Base-by-base conservation (phyloP, 2,113 vertebrate genomes). In the Hoplias malabaricus region DNA sequence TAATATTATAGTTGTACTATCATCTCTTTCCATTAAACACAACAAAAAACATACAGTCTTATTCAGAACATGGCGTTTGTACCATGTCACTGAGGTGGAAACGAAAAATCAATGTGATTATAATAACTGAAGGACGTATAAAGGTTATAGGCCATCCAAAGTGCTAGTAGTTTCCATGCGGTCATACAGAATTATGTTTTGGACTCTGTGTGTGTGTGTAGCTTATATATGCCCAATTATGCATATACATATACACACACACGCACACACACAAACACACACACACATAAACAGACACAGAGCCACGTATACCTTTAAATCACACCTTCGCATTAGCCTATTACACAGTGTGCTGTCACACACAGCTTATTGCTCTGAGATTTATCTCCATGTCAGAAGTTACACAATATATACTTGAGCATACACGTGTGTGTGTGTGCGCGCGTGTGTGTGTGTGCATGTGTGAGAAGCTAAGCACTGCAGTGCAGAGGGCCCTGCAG, bases 401-500 rank as follows among this genome's bases (percentile, higher is more conserved):
- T 11, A 23, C 8, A 19, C 25, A 25, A 23, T 53, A 53, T 59
- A 29, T 29, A 6, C 14, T 16, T 14, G 33, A 29, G 3, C 29
- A 19, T n/a, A 29, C 27, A 16, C 61, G 53, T 56, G 33, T 9
- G 11, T 72, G 69, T 38, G 19, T 72, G 53, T 57, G 50, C n/a
- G 33, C n/a, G 46, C 23, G 29, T 69, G 67, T 69, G 43, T 33
- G 33, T 38, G 33, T 71, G 46, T 71, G 46, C n/a, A 36, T 59
- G 54, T 40, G 31, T 73, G 36, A 43, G 70, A 59, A 38, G 16
- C 34, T 43, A 6, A 73, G 38, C 36, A 73, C 36, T 61, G 70
- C 36, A 61, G 40, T 73, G 53, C 71, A 73, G 40, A 62, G 29
- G 19, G 56, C n/a, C n/a, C 46, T 43, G 36, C 12, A 5, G 25